Evolutionary conservation across 2,888 invertebrate genomes (phyloP).

Genomic region (Agonopterix subpropinquella): DNA sequence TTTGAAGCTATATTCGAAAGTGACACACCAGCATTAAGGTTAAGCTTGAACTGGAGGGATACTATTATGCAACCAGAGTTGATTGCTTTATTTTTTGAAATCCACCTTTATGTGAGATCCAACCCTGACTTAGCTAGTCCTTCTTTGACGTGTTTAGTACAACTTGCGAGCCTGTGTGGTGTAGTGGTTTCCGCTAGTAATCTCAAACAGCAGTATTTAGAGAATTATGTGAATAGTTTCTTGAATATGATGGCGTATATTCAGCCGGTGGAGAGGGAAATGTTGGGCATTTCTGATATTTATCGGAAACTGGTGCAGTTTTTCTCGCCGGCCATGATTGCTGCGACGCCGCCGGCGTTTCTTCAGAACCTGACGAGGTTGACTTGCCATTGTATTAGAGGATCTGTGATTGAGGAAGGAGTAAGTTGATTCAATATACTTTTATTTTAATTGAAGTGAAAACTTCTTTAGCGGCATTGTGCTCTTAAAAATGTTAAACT

Average conservation of each 20-base stretch:
- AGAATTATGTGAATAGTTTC: slow-evolving; percentile 63
- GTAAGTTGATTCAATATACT: slow-evolving; percentile 35
- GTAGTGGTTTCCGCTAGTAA: slow-evolving; percentile 48
- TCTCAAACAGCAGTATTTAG: slow-evolving; percentile 60
- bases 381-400: slow-evolving; percentile 62
- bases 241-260: slow-evolving; percentile 61
- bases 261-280: slow-evolving; percentile 58
- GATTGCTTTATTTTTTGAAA: slow-evolving; percentile 86
- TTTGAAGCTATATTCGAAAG: slow-evolving; percentile 82
- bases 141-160: slow-evolving; percentile 87
- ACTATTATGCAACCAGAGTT: slow-evolving; percentile 84
- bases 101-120: slow-evolving; percentile 87
- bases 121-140: slow-evolving; percentile 85
- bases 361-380: slow-evolving; percentile 59
- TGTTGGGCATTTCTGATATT: slow-evolving; percentile 64
- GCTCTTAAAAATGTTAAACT: no score
- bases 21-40: slow-evolving; percentile 79
- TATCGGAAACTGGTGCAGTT: slow-evolving; percentile 64
- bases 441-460: no score
- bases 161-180: slow-evolving; percentile 76
- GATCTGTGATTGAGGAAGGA: slow-evolving; percentile 60
- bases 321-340: slow-evolving; percentile 57
- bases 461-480: no score
- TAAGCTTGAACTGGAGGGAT: slow-evolving; percentile 83
- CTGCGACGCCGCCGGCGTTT: slow-evolving; percentile 54